phyloP scores from a whole-genome alignment of 1,140 invertebrate genomes.

The Bombus superbus region DNA sequence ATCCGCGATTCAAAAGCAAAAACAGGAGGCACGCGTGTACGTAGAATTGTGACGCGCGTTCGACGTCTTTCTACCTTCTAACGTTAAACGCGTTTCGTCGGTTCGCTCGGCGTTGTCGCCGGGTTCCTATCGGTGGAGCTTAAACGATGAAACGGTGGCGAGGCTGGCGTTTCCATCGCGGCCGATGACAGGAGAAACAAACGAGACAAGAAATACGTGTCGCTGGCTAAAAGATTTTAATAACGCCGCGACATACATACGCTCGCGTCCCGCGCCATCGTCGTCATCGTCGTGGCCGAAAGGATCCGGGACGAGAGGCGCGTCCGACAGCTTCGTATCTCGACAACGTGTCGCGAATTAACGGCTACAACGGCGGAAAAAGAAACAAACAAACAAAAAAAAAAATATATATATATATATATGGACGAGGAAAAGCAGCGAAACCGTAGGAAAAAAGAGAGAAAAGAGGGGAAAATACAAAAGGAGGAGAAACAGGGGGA shows the following conservation, averaged over 20 bases:
- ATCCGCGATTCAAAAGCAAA: too few relatives aligned
- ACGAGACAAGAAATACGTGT: conserved; percentile 17
- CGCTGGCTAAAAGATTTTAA: conserved; percentile 36
- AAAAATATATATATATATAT: too few relatives aligned
- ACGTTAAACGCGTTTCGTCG: too few relatives aligned
- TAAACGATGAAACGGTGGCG: neutral
- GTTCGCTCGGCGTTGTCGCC: neutral
- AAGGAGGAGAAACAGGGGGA: neutral
- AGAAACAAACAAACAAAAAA: neutral
- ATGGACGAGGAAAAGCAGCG: neutral
- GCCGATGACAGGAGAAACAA: neutral
- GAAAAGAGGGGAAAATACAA: neutral
- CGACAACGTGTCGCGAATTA: neutral
- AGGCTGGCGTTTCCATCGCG: neutral
- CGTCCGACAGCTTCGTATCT: neutral
- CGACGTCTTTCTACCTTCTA: too few relatives aligned
- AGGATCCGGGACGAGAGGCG: neutral
- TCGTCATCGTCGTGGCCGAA: neutral
- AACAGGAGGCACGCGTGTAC: too few relatives aligned
- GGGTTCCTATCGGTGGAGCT: neutral
- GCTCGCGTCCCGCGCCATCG: neutral
- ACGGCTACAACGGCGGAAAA: too few relatives aligned
- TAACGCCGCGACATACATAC: neutral
- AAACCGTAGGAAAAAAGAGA: neutral
- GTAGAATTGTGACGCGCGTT: too few relatives aligned